phyloP scores from a whole-genome alignment of 2,888 invertebrate species.

The Parnassius glacialis region DNA sequence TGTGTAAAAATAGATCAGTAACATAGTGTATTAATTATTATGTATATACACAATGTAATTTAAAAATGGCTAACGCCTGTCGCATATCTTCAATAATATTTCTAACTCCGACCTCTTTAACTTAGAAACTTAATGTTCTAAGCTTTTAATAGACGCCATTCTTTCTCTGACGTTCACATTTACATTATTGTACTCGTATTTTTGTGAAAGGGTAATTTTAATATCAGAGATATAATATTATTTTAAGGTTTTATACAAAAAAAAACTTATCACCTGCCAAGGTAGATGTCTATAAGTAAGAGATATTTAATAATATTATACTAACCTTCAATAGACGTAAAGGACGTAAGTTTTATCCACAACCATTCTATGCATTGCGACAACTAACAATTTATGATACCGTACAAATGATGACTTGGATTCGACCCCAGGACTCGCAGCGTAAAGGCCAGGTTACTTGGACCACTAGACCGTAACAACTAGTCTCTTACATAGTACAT shows the following conservation, averaged over 20 bases:
- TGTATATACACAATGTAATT: constrained; percentile 59
- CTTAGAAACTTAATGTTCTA: constrained; percentile 27
- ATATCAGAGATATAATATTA: constrained; percentile 51
- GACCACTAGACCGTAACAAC: too few species aligned
- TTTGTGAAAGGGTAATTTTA: constrained; percentile 69
- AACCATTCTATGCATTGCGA: too few species aligned
- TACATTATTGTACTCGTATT: constrained; percentile 37
- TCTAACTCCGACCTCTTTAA: constrained; percentile 38
- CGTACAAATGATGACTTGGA: too few species aligned
- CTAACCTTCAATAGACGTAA: too few species aligned
- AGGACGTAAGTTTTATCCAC: too few species aligned
- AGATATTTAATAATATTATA: too few species aligned
- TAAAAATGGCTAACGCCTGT: constrained; percentile 48
- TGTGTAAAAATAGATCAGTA: constrained; percentile 69
- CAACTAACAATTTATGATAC: too few species aligned
- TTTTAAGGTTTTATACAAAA: constrained; percentile 44
- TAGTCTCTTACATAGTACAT: too few species aligned
- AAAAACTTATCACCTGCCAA: constrained; percentile 43
- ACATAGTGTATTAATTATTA: constrained; percentile 62
- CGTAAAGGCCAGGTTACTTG: too few species aligned
- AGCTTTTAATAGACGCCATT: constrained; percentile 24
- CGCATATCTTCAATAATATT: constrained; percentile 47
- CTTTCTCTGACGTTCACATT: constrained; percentile 34
- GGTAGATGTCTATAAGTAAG: constrained; percentile 38
- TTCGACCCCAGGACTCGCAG: too few species aligned